A percentile compares a stretch with the other conserved stretches of the same genome.
phyloP scores from a whole-genome alignment of 2,113 vertebrate genomes.

The Candoia aspera region DNA sequence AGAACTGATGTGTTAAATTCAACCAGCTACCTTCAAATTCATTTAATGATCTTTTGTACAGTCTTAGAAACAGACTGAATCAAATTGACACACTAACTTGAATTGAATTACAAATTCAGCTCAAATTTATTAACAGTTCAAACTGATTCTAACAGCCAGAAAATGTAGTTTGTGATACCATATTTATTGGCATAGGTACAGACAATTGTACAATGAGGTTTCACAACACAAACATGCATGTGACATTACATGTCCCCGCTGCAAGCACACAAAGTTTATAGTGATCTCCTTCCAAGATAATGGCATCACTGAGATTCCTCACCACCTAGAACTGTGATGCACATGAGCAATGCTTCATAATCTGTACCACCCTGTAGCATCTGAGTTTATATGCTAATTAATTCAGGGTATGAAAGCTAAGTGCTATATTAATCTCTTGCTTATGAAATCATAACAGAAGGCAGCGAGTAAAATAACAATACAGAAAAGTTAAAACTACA shows the following conservation, averaged over 20 bases:
- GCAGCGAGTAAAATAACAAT: slow-evolving; percentile 44
- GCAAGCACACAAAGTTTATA: background rate
- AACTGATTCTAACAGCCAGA: background rate
- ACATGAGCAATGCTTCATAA: slow-evolving; percentile 11
- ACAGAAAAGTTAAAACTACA: slow-evolving; percentile 48
- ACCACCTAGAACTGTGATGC: background rate
- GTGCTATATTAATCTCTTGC: slow-evolving; percentile 20
- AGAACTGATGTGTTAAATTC: too few species aligned
- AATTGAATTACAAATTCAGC: background rate
- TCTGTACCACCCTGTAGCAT: slow-evolving; percentile 50
- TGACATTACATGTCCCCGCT: background rate
- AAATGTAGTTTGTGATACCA: background rate
- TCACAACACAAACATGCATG: background rate
- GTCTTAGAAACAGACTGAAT: background rate
- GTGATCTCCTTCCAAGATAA: background rate
- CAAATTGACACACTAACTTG: background rate
- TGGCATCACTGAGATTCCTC: background rate
- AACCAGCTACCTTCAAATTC: too few species aligned
- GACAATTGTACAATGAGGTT: background rate
- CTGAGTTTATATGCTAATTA: slow-evolving; percentile 16
- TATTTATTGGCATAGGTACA: background rate
- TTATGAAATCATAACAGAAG: slow-evolving; percentile 35
- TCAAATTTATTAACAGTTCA: background rate
- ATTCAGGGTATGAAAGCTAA: slow-evolving; percentile 12
- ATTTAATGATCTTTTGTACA: background rate